A percentile compares a stretch with the other conserved stretches of the same genome.
These are phyloP conservation scores for Vesta saturnalis DNA, from an alignment of 2,888 invertebrate species.

Conservation along the genomic window DNA sequence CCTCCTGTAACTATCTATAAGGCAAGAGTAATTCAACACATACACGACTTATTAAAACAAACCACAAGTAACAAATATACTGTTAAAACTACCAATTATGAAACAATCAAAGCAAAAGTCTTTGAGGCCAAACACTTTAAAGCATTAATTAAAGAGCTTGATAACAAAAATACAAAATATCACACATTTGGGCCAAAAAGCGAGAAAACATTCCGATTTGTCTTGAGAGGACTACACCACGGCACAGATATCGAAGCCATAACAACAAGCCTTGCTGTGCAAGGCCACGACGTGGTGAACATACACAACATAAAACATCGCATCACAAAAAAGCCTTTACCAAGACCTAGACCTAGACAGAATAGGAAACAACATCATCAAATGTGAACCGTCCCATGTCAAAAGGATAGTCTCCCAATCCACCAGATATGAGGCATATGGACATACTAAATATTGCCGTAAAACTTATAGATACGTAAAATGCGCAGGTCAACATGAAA, in stretches of 20 bases:
- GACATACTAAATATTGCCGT: background rate
- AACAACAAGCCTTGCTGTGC: background rate
- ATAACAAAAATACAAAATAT: no score
- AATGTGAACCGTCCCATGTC: conserved; percentile 4
- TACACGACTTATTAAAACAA: background rate
- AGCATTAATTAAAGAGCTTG: no score
- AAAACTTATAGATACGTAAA: no score
- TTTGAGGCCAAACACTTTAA: no score
- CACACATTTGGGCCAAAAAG: no score
- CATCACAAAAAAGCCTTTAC: no score
- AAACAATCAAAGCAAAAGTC: no score
- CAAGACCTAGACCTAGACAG: background rate
- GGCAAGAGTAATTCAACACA: background rate
- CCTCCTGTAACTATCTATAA: background rate
- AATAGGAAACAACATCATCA: background rate
- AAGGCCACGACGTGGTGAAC: background rate
- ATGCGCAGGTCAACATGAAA: no score
- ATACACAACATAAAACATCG: background rate
- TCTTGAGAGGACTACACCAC: background rate
- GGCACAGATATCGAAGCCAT: background rate
- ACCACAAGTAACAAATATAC: background rate
- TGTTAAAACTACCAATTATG: no score
- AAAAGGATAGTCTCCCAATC: background rate
- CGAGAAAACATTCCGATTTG: no score
- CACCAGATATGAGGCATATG: background rate